phyloP scores from a whole-genome alignment of 2,113 vertebrate genomes.

The Physeter macrocephalus region DNA sequence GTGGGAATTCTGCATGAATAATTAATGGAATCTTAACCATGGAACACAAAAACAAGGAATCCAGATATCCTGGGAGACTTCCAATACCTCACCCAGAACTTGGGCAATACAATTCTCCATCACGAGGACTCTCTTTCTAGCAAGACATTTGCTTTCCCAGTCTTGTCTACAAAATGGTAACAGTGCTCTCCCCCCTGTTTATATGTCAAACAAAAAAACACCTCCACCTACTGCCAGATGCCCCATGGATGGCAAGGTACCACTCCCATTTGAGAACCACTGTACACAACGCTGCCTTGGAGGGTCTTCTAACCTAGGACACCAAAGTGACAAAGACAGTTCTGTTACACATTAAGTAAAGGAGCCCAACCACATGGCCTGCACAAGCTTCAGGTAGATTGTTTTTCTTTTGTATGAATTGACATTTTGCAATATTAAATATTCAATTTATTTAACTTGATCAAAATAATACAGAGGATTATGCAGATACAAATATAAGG shows the following conservation, averaged over 20 bases:
- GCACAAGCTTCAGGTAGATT: rapidly evolving
- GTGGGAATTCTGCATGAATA: background rate
- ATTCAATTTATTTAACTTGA: background rate
- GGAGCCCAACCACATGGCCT: background rate
- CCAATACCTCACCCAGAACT: background rate
- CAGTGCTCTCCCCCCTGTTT: background rate
- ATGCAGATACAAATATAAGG: background rate
- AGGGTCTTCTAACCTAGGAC: background rate
- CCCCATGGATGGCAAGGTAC: background rate
- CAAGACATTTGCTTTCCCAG: background rate
- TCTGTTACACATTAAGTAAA: background rate
- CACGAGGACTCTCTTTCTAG: background rate
- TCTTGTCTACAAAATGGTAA: background rate
- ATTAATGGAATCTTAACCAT: background rate
- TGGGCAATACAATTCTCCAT: background rate
- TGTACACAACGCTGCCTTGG: background rate
- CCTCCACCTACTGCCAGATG: background rate
- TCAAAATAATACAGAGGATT: background rate
- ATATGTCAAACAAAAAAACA: background rate
- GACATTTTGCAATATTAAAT: background rate
- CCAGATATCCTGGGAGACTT: background rate
- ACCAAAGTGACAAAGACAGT: background rate
- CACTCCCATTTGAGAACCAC: background rate
- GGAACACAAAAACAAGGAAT: background rate
- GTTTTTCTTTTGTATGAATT: background rate